Conservation (phyloP, 2,888 invertebrate genomes). For the Leptothorax acervorum region DNA sequence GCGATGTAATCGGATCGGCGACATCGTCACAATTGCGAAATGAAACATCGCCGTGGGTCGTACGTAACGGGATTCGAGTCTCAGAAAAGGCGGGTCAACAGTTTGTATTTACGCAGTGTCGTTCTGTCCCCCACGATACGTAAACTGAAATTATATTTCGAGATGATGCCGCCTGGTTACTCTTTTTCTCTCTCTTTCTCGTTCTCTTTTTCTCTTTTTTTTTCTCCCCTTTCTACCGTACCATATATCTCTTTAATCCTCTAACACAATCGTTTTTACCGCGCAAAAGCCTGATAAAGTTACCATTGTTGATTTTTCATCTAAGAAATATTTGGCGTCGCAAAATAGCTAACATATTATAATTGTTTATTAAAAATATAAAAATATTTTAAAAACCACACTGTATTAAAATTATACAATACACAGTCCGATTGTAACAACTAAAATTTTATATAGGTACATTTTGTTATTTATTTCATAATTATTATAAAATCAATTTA, state of each 20-base stretch:
- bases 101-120: conserved; percentile 2
- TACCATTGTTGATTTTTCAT: neutral
- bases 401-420: neutral
- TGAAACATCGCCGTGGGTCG: conserved; percentile 5
- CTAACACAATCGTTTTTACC: neutral
- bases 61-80: conserved; percentile 12
- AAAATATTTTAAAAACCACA: neutral
- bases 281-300: conserved; percentile 4
- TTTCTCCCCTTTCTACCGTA: neutral
- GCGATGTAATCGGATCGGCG: conserved; percentile 10
- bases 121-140: neutral
- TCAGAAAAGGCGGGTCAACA: conserved; percentile 6
- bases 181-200: neutral
- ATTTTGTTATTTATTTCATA: neutral
- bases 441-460: neutral
- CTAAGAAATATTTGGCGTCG: neutral
- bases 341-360: neutral
- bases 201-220: neutral
- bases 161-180: neutral
- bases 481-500: neutral
- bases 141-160: conserved; percentile 22
- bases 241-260: neutral
- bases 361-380: neutral
- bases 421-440: neutral
- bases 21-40: conserved; percentile 3